phyloP scores from a whole-genome alignment of 2,797 vertebrate genomes.

The Paguma larvata region DNA sequence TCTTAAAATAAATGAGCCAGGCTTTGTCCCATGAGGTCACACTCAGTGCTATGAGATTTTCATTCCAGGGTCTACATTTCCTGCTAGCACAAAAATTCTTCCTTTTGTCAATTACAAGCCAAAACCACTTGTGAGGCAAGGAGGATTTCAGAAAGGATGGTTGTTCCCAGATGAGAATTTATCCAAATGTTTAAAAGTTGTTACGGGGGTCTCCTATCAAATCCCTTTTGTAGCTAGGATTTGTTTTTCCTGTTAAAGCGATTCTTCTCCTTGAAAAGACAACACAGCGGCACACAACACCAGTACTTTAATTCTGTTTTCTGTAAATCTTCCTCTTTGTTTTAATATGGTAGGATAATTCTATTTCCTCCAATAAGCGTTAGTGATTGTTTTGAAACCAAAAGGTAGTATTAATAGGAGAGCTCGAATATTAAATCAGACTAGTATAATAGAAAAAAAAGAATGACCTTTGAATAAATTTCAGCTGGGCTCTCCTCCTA shows the following conservation, averaged over 20 bases:
- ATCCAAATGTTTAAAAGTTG: conserved; percentile 9
- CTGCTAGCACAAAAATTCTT: not conserved
- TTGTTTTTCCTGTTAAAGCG: not conserved
- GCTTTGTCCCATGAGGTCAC: not conserved
- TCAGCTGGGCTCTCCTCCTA: not conserved
- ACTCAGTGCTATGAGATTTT: not conserved
- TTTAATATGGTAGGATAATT: not conserved
- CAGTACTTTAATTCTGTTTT: not conserved
- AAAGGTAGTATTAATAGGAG: not conserved
- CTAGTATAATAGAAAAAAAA: not conserved
- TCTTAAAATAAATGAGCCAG: not conserved
- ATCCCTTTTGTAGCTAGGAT: not conserved
- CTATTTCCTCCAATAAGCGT: not conserved
- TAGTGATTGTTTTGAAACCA: conserved; percentile 24
- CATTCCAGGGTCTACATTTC: not conserved
- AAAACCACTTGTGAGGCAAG: not conserved
- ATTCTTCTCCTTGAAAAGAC: not conserved
- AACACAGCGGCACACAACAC: not conserved
- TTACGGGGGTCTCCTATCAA: not conserved
- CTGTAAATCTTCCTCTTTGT: not conserved
- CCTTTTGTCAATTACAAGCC: not conserved
- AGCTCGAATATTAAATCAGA: not conserved
- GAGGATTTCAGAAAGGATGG: conserved; percentile 1
- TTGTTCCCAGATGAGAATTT: not conserved
- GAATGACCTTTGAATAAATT: not conserved